Evolutionary conservation across 2,888 invertebrate species (phyloP).

Genomic region (Phaonia tiefii): DNA sequence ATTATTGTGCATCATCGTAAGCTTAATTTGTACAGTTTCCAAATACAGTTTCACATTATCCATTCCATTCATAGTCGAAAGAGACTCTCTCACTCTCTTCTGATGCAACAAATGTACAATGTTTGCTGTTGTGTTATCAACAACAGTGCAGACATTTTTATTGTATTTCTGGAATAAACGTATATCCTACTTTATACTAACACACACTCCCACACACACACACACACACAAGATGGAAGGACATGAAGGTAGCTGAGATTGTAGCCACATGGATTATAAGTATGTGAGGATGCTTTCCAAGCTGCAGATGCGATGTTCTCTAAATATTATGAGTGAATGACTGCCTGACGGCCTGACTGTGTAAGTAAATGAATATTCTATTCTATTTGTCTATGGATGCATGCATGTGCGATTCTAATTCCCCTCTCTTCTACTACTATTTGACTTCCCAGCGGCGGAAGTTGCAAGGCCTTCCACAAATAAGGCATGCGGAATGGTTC

Average conservation of each 20-base stretch:
- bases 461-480: no score
- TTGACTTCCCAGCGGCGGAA: no score
- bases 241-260: slow-evolving; percentile 37
- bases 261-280: slow-evolving; percentile 10
- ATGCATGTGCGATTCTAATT: no score
- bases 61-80: no score
- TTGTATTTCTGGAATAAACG: slow-evolving; percentile 55
- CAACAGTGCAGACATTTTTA: slow-evolving; percentile 60
- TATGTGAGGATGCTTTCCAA: slow-evolving; percentile 11
- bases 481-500: no score
- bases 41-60: neutral
- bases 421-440: no score
- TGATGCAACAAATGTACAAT: neutral
- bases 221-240: slow-evolving; percentile 48
- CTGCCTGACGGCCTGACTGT: slow-evolving; percentile 3
- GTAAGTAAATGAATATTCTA: slow-evolving; percentile 10
- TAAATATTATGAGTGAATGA: slow-evolving; percentile 41
- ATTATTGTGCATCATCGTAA: no score
- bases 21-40: neutral
- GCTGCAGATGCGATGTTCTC: slow-evolving; percentile 11
- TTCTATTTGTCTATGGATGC: slow-evolving; percentile 31
- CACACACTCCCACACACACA: neutral
- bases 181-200: slow-evolving; percentile 25
- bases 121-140: slow-evolving; percentile 49
- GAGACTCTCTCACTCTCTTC: no score